phyloP scores from a whole-genome alignment of 1,140 invertebrate species.

The Caenorhabditis inopinata region DNA sequence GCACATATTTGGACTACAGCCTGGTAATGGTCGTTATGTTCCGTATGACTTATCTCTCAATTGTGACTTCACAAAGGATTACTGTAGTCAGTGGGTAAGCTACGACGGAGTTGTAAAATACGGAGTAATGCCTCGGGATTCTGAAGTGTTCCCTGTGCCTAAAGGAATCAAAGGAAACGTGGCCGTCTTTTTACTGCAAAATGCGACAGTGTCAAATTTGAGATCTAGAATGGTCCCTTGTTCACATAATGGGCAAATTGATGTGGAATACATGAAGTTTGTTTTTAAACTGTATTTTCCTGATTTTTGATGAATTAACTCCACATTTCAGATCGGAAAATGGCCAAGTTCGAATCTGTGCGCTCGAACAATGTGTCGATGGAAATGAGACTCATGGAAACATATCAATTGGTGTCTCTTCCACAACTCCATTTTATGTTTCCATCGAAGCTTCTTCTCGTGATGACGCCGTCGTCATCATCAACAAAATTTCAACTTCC shows the following conservation, averaged over 20 bases:
- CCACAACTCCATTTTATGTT: slow-evolving; percentile 34
- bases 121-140: slow-evolving; percentile 44
- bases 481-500: slow-evolving; percentile 1
- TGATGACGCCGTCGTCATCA: slow-evolving; percentile 21
- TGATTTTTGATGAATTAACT: no score
- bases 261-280: slow-evolving; percentile 28
- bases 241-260: slow-evolving; percentile 15
- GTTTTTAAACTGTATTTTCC: no score
- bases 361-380: slow-evolving; percentile 41
- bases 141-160: slow-evolving; percentile 38
- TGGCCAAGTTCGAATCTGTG: slow-evolving; percentile 37
- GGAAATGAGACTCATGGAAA: slow-evolving; percentile 21
- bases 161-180: slow-evolving; percentile 42
- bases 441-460: slow-evolving; percentile 33
- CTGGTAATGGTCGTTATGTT: slow-evolving; percentile 36
- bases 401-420: slow-evolving; percentile 13
- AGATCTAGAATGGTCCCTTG: slow-evolving; percentile 44
- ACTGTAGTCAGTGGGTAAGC: slow-evolving; percentile 51
- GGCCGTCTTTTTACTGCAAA: slow-evolving; percentile 23
- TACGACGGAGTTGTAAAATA: slow-evolving; percentile 46
- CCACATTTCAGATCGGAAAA: slow-evolving; percentile 35
- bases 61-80: slow-evolving; percentile 47
- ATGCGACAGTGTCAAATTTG: not conserved
- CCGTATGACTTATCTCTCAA: slow-evolving; percentile 39
- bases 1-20: slow-evolving; percentile 41